These are phyloP conservation scores for Elymnias hypermnestra DNA, from an alignment of 1,140 invertebrate genomes.

Conservation along the genomic window DNA sequence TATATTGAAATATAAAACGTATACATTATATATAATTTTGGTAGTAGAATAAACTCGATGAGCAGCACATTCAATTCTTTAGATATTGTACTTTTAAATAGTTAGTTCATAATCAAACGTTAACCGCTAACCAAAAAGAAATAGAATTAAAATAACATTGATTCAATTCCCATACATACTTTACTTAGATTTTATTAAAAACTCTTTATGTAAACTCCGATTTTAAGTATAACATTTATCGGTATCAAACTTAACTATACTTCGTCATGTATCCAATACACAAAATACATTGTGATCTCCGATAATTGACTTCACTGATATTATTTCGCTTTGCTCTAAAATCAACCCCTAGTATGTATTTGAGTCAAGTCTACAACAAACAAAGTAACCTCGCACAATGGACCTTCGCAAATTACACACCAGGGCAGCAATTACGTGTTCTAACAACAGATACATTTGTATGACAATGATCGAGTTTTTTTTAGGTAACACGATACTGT, in stretches of 20 bases:
- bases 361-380: constrained; percentile 20
- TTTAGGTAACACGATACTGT: constrained; percentile 49
- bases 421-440: constrained; percentile 51
- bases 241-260: neutral
- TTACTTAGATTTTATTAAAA: too few relatives aligned
- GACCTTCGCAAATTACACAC: constrained; percentile 57
- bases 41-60: too few relatives aligned
- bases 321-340: constrained; percentile 3
- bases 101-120: too few relatives aligned
- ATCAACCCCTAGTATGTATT: constrained; percentile 14
- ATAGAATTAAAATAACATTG: too few relatives aligned
- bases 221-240: neutral
- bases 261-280: neutral
- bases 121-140: too few relatives aligned
- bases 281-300: neutral
- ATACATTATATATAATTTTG: too few relatives aligned
- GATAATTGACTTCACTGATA: too few relatives aligned
- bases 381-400: constrained; percentile 39
- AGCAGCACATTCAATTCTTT: too few relatives aligned
- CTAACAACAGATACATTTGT: constrained; percentile 70
- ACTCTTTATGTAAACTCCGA: neutral
- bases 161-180: too few relatives aligned
- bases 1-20: too few relatives aligned
- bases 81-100: too few relatives aligned
- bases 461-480: constrained; percentile 61